These are phyloP conservation scores for Neria commutata DNA, from an alignment of 2,888 invertebrate species.

Conservation along the genomic window DNA sequence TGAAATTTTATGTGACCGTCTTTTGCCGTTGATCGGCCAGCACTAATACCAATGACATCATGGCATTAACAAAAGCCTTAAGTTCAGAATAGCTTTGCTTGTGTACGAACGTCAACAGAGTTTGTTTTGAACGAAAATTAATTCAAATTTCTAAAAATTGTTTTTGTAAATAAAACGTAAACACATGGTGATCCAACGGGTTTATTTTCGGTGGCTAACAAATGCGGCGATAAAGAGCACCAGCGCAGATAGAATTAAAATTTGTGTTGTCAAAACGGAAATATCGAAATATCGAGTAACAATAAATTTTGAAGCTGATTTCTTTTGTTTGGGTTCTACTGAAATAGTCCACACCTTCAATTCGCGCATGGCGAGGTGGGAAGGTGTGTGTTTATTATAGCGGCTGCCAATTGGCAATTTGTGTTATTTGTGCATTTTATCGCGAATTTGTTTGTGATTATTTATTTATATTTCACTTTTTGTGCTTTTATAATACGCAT, in stretches of 20 bases:
- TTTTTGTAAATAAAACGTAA: background rate
- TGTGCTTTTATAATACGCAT: no score
- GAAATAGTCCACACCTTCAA: no score
- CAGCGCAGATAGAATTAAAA: background rate
- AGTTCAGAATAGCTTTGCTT: background rate
- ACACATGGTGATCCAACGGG: background rate
- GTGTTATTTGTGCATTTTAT: constrained; percentile 5
- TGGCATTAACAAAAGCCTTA: background rate
- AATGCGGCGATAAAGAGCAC: background rate
- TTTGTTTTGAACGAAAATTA: background rate
- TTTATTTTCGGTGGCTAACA: background rate
- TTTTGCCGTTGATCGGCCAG: no score
- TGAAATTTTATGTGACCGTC: no score
- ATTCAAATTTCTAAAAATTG: background rate
- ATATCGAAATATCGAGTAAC: background rate
- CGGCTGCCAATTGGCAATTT: background rate
- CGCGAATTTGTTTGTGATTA: background rate
- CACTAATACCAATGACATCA: background rate
- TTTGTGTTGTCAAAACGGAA: background rate
- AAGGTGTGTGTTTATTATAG: no score
- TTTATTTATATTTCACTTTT: background rate
- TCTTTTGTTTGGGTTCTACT: background rate
- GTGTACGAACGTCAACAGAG: background rate
- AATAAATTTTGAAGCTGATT: background rate
- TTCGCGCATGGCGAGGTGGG: no score